Base-by-base conservation (phyloP, 2,888 invertebrate genomes). In the Odontomyia ornata region DNA sequence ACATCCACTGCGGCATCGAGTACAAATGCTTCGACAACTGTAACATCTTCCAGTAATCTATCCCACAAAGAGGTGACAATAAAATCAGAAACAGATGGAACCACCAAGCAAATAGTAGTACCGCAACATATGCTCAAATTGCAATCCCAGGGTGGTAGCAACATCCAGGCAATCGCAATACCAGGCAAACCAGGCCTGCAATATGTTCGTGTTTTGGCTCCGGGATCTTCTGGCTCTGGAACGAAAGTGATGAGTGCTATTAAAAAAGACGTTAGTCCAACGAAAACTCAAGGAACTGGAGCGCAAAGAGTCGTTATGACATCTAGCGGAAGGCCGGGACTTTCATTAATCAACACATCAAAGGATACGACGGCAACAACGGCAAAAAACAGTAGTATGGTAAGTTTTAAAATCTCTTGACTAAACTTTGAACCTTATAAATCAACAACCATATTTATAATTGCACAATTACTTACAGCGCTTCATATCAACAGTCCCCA, bases 201-300 rank as follows among this genome's bases (percentile, higher is more conserved):
- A 82, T 92, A 91, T 83, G 91, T 93, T n/a, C 89, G 92, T 80
- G 89, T 92, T 56, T 88, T 92, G 21, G 88, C 87, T 57, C 82
- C 87, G 23, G 85, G 84, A 15, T 84, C 86, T 28, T 83, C 86
- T 65, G 83, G 84, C 56, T 83, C 86, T 71, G 83, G 84, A 47
- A 80, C 81, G 23, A 81, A 80, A 67, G 81, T 82, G 13, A 82
- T 84, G 27, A 84, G 86, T 75, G 84, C 85, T 47, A 84, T 81
- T 18, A 81, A 82, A 36, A 81, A 80, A 57, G 77, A 80, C 28
- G 62, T 81, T 18, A 83, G 82, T 78, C 80, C 82, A 21, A 77
- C 81, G 0, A 80, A 82, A 78, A 75, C 64, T 43, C 56, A 56
- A 30, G 60, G 73, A 43, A 18, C 28, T 23, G 23, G 25, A 13